Percentiles rank a stretch among this genome's conserved stretches.
Conservation (phyloP, 2,797 vertebrate species). For the Centroberyx gerrardi region DNA sequence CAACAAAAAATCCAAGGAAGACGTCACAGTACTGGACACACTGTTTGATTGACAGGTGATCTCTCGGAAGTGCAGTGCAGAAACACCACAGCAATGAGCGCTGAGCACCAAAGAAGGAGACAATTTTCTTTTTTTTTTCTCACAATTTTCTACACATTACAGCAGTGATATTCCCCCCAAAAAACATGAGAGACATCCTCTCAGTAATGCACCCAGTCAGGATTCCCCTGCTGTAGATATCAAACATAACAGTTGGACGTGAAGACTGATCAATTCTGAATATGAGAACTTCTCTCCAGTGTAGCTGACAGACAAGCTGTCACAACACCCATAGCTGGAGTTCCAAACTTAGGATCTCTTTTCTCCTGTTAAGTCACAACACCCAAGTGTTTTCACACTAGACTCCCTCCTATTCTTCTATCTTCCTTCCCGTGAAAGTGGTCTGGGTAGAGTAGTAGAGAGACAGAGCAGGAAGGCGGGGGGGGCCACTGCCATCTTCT, state of each 20-base stretch:
- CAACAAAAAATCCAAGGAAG: background rate
- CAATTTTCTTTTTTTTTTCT: too few species aligned
- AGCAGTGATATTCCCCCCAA: background rate
- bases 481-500: constrained; percentile 59
- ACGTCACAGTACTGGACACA: background rate
- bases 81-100: too few species aligned
- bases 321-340: constrained; percentile 25
- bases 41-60: constrained; percentile 3
- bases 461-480: constrained; percentile 11
- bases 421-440: background rate
- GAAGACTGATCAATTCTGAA: constrained; percentile 20
- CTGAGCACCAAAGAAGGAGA: too few species aligned
- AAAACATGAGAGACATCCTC: too few species aligned
- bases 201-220: background rate
- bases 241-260: constrained; percentile 6
- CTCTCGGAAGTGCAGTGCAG: background rate
- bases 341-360: constrained; percentile 5
- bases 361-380: constrained; percentile 2
- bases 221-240: constrained; percentile 1
- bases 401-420: background rate
- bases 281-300: constrained; percentile 5
- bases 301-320: constrained; percentile 37
- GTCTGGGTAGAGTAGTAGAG: constrained; percentile 1
- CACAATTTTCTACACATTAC: background rate
- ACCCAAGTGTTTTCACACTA: constrained; percentile 11